Base-by-base conservation (phyloP, 2,797 vertebrate species). In the Coendou prehensilis region DNA sequence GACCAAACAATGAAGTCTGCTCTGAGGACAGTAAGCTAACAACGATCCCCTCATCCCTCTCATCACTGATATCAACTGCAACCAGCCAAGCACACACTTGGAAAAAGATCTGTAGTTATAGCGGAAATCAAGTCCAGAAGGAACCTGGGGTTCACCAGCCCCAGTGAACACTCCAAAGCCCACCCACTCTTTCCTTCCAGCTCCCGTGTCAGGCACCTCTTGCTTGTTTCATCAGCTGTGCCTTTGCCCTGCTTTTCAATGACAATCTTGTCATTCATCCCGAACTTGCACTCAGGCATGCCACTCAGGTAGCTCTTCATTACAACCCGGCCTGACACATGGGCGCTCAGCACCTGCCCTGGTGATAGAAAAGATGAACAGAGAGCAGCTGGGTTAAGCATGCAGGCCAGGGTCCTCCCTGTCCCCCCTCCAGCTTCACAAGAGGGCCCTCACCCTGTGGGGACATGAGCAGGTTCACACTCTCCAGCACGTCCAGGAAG, bases 221-320 rank as follows among this genome's bases (percentile, higher is more conserved):
- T 99, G 96, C 99, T 99, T 11, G 99, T 99, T 86, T 99, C 99
- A 83, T 99, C 99, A 0, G 99, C 98, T 6, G 99, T 99, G 98
- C 99, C 99, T 98, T 99, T 99, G 97, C 99, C 99, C 98, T 99
- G 99, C 98, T 99, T 99, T 98, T 99, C 99, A 94, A 99, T 99
- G 28, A 99, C 99, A 67, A 99, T 99, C 98, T 99, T 99, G 98
- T 99, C 99, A 82, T 99, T 99, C 99, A 99, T 99, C 97, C 99
- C 99, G 92, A 99, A 99, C 97, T 99, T 99, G 99, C 99, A 99
- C 97, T 99, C 99, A 0, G 99, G 99, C 99, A 99, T 99, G 86
- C 99, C 99, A 10, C 99, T 99, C 98, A 99, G 99, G 86, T 99
- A 99, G 98, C 99, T 99, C 99, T 99, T 99, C 99, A 99, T 99